phyloP scores from a whole-genome alignment of 2,797 vertebrate genomes.

The Gorsachius magnificus region DNA sequence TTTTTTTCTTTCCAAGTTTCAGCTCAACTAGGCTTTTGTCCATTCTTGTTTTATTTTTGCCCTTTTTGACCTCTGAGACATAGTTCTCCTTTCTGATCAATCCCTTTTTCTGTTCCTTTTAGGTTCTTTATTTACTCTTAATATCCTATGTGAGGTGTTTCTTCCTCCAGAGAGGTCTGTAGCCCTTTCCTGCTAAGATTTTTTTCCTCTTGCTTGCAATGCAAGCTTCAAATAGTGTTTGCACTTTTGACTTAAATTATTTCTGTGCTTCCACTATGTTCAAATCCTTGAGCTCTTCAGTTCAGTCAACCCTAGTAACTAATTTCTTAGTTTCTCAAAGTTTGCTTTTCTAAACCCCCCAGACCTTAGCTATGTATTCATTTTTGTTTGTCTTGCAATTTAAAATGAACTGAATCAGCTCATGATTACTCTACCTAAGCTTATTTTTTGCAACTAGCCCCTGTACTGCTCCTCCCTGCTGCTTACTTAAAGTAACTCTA shows the following conservation, averaged over 20 bases:
- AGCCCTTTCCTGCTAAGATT: neutral
- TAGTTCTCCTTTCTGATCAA: conserved; percentile 21
- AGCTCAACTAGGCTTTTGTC: neutral
- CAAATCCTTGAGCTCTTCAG: neutral
- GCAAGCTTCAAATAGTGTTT: neutral
- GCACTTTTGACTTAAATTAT: conserved; percentile 10
- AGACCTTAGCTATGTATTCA: neutral
- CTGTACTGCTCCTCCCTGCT: neutral
- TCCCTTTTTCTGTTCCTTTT: neutral
- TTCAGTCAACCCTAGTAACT: neutral
- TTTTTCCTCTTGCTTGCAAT: neutral
- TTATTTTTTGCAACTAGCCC: neutral
- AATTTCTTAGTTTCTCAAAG: neutral
- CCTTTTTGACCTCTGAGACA: conserved; percentile 15
- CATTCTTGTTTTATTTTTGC: neutral
- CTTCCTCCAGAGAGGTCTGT: neutral
- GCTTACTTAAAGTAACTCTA: neutral
- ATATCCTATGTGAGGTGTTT: neutral
- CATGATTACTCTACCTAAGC: neutral
- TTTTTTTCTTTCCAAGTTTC: conserved; percentile 27
- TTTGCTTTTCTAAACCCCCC: neutral
- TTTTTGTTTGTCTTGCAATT: neutral
- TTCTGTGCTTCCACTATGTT: neutral
- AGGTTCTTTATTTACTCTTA: neutral
- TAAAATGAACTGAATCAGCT: neutral